Base-by-base conservation (phyloP, 2,888 invertebrate genomes). In the Acrobasis consociella region DNA sequence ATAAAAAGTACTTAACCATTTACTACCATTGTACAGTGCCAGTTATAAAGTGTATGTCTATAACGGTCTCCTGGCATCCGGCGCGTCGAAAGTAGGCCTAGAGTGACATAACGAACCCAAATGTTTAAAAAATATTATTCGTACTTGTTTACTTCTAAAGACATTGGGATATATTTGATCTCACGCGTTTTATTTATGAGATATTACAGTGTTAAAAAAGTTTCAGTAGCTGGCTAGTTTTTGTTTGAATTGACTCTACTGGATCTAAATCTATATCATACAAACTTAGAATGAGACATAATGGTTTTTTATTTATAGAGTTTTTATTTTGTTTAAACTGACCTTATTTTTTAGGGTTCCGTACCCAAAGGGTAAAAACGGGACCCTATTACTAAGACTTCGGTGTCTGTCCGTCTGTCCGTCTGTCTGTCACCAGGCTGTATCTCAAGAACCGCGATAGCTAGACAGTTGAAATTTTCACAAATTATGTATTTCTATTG, bases 81-180 rank as follows among this genome's bases (percentile, higher is more conserved):
- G 59, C 63, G 49, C 38, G 59, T 60, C 8, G 59, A 50, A 31
- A 50, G 37, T 39, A 39, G 16, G 17, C 17, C 17, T 52, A 16
- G 55, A 55, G 49, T 56, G 38, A 37, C 1, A 62, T 56, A 55
- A 37, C 5, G 8, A 16, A 62, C 37, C 38, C 31, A 53, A 62
- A 52, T 63, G 49, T 10, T 58, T 53, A 11, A 46, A 46, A 46
- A 46, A 46, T 13, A 42, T 42, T 42, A 42, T 42, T 42, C 42
- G 11, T 2, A n/a, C 46, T 46, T 46, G 46, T 46, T 46, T 46
- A 46, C 46, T 46, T 11, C 42, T 42, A 42, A 42, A 42, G 42
- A 42, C 42, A 11, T 42, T 11, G 42, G 10, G 3, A 9, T 39
- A 42, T 11, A 9, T 42, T 42, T 8, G n/a, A n/a, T n/a, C n/a